Evolutionary conservation across 2,888 invertebrate species (phyloP).

Genomic region (Brachycybe producta): DNA sequence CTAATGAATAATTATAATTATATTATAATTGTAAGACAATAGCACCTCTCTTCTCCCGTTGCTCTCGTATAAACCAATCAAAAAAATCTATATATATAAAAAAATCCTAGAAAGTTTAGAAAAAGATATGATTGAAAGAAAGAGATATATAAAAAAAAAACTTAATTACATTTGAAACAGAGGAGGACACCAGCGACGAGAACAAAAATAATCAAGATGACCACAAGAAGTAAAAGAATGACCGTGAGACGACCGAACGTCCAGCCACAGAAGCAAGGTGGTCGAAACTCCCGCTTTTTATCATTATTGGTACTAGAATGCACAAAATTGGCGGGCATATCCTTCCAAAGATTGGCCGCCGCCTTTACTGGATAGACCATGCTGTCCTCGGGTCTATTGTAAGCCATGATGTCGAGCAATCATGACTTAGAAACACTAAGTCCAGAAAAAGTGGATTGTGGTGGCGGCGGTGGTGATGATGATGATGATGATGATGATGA

Average conservation of each 20-base stretch:
- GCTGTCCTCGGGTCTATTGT: no score
- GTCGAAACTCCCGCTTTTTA: constrained; percentile 13
- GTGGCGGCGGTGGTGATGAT: no score
- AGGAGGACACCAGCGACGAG: constrained; percentile 46
- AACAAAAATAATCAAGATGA: constrained; percentile 45
- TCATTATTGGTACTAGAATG: constrained; percentile 9
- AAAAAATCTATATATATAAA: no score
- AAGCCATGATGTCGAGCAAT: background rate
- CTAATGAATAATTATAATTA: no score
- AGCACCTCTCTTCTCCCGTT: no score
- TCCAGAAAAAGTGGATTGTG: no score
- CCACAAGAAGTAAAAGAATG: constrained; percentile 42
- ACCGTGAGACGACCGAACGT: constrained; percentile 40
- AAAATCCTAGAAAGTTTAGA: no score
- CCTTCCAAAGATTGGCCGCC: constrained; percentile 16
- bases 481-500: no score
- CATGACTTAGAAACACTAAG: background rate
- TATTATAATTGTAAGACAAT: no score
- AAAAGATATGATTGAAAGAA: background rate
- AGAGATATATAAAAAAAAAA: background rate
- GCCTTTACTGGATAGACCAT: constrained; percentile 12
- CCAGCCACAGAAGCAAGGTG: constrained; percentile 20
- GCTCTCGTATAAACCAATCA: no score
- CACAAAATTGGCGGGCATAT: constrained; percentile 18
- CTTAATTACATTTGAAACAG: constrained; percentile 49